A percentile compares a stretch with the other conserved stretches of the same genome.
phyloP scores from a whole-genome alignment of 2,113 vertebrate species.

The Crotalus tigris region DNA sequence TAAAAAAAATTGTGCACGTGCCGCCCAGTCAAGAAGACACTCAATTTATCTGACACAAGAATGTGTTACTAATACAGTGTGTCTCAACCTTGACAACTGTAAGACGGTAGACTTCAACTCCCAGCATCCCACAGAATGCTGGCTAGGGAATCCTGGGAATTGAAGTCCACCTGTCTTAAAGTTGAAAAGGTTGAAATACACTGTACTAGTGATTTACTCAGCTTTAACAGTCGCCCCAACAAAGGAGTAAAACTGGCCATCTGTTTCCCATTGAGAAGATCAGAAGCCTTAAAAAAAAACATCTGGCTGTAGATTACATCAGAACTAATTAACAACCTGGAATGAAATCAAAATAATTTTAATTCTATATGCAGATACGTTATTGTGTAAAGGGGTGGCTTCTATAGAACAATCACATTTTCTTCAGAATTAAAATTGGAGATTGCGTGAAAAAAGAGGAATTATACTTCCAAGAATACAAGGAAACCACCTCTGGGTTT shows the following conservation, averaged over 20 bases:
- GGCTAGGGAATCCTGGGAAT: neutral
- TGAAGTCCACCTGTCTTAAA: neutral
- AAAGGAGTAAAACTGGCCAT: neutral
- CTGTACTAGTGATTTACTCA: neutral
- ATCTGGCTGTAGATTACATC: conserved; percentile 4
- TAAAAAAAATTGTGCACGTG: neutral
- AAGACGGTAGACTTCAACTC: neutral
- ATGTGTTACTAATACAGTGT: neutral
- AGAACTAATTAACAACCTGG: neutral
- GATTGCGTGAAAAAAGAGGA: too few species aligned
- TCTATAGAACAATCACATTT: neutral
- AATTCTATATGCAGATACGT: neutral
- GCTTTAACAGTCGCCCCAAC: neutral
- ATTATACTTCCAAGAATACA: neutral
- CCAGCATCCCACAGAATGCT: neutral
- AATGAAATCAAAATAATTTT: conserved; percentile 13
- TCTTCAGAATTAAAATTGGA: neutral
- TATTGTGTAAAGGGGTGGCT: neutral
- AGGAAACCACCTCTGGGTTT: neutral
- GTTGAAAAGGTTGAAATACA: neutral
- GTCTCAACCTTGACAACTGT: neutral
- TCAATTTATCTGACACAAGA: neutral
- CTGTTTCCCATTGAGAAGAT: conserved; percentile 16
- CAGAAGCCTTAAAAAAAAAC: neutral
- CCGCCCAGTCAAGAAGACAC: neutral